These are phyloP conservation scores for Barnardius zonarius DNA, from an alignment of 2,113 vertebrate species.

Conservation along the genomic window DNA sequence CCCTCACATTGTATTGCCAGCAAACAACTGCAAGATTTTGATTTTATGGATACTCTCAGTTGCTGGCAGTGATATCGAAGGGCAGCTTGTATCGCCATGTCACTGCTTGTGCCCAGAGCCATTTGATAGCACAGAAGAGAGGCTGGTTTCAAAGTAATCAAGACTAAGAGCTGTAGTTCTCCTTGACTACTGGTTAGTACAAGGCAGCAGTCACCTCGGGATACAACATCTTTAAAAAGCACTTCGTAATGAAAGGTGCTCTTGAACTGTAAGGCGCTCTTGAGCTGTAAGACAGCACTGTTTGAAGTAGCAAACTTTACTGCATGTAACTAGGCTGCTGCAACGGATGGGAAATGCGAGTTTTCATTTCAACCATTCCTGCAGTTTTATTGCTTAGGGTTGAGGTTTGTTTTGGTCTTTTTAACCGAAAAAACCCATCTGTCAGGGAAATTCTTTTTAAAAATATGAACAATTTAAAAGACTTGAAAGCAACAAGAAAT, in stretches of 20 bases:
- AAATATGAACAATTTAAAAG: neutral
- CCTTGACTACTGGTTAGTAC: neutral
- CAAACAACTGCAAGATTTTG: neutral
- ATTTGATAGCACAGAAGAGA: neutral
- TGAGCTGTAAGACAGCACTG: neutral
- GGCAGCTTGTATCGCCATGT: neutral
- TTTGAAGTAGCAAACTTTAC: neutral
- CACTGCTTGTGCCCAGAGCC: neutral
- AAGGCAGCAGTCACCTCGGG: neutral
- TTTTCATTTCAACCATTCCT: neutral
- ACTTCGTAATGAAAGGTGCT: slow-evolving; percentile 23
- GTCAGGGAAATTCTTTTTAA: neutral
- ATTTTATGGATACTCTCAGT: neutral
- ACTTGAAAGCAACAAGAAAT: neutral
- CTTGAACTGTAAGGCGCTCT: neutral
- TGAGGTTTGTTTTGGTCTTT: neutral
- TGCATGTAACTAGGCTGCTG: neutral
- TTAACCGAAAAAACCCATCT: neutral
- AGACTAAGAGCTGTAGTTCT: slow-evolving; percentile 5
- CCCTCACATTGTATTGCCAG: neutral
- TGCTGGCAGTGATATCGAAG: neutral
- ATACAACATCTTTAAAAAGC: neutral
- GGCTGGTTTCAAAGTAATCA: slow-evolving; percentile 14
- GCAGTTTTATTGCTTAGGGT: neutral
- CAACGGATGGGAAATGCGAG: neutral